Percentiles rank a stretch among this genome's conserved stretches.
Conservation (phyloP, 2,113 vertebrate species). For the Neodontobutis hainanensis region DNA sequence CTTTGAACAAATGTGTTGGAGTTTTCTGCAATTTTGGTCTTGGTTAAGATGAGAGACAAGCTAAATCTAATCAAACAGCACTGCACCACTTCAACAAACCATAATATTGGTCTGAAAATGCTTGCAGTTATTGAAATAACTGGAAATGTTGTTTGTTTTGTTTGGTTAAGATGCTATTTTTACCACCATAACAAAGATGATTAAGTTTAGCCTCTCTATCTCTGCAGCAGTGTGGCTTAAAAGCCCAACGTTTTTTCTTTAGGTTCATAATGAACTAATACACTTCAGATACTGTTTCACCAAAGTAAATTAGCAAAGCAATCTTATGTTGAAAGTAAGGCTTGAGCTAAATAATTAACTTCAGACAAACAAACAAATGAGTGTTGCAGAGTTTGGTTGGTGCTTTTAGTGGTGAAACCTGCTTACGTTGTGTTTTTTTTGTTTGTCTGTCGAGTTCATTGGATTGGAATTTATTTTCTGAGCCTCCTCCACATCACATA, state of each 20-base stretch:
- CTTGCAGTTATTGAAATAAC: too few relatives aligned
- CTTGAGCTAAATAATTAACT: not conserved
- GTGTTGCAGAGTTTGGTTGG: not conserved
- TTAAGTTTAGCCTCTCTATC: too few relatives aligned
- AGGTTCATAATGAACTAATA: not conserved
- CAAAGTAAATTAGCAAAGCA: not conserved
- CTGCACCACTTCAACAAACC: too few relatives aligned
- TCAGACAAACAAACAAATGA: not conserved
- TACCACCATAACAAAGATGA: too few relatives aligned
- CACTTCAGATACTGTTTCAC: not conserved
- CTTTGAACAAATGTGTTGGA: too few relatives aligned
- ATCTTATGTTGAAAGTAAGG: not conserved
- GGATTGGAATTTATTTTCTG: constrained; percentile 43
- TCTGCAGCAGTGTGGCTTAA: not conserved
- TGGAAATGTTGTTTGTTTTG: too few relatives aligned
- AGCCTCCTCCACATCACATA: constrained; percentile 17
- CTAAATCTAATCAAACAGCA: too few relatives aligned
- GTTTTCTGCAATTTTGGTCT: too few relatives aligned
- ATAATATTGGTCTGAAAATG: too few relatives aligned
- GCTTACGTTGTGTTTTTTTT: constrained; percentile 9
- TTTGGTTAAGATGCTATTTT: too few relatives aligned
- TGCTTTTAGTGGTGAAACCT: constrained; percentile 23
- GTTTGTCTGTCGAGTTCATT: constrained; percentile 29
- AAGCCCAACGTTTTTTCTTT: not conserved
- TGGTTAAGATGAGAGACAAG: too few relatives aligned